Conservation (phyloP, 2,797 vertebrate genomes). For the Aselliscus stoliczkanus region DNA sequence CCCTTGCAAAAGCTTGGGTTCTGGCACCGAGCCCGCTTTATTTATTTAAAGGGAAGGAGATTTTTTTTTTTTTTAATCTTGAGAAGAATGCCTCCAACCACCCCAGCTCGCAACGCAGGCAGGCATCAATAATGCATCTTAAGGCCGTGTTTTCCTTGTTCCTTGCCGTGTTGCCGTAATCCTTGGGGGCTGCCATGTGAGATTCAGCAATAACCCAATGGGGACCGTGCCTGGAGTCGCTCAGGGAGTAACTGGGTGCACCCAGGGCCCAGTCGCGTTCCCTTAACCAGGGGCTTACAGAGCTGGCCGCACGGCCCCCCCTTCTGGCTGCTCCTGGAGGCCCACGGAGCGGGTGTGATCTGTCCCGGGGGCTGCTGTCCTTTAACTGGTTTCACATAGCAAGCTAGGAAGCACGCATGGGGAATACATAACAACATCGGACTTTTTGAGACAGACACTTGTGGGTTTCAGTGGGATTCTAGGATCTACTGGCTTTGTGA, state of each 20-base stretch:
- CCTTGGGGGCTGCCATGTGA: not conserved
- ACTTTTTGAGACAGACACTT: not conserved
- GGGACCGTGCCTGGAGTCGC: not conserved
- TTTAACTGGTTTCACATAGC: not conserved
- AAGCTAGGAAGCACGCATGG: not conserved
- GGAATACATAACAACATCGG: not conserved
- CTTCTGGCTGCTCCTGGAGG: not conserved
- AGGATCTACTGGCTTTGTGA: not conserved
- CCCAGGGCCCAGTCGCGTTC: not conserved
- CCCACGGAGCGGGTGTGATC: not conserved
- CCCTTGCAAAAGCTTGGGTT: not conserved
- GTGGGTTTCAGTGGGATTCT: not conserved
- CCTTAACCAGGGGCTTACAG: not conserved
- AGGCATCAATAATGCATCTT: slow-evolving; percentile 42
- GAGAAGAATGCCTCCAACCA: slow-evolving; percentile 24
- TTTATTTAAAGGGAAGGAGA: not conserved
- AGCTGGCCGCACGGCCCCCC: not conserved
- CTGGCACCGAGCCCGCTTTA: not conserved
- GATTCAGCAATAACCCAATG: not conserved
- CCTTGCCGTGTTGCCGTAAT: not conserved
- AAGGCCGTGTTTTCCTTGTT: not conserved
- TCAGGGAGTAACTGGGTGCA: not conserved
- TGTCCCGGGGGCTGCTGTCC: not conserved
- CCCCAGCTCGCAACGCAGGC: not conserved
- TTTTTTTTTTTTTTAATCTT: not conserved